Evolutionary conservation across 2,888 invertebrate species (phyloP).

Genomic region (Callinectes sapidus): DNA sequence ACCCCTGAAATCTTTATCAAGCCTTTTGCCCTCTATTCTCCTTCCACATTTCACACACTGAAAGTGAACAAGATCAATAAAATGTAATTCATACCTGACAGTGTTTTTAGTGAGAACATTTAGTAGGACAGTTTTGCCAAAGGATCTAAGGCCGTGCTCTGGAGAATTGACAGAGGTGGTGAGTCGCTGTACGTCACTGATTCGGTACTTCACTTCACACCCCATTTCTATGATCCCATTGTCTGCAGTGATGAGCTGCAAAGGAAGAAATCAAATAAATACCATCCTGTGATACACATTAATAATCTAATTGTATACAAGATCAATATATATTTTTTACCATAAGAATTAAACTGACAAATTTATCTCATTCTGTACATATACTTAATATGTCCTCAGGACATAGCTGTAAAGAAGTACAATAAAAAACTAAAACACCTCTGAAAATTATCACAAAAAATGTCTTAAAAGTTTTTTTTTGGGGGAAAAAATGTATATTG

Average conservation of each 20-base stretch:
- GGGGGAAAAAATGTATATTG: not conserved
- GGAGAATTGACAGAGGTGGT: conserved; percentile 71
- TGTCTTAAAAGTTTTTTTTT: not conserved
- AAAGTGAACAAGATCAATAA: not conserved
- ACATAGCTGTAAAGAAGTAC: too few relatives aligned
- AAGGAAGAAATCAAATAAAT: not conserved
- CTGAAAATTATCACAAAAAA: not conserved
- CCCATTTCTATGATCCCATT: conserved; percentile 72
- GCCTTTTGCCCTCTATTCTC: too few relatives aligned
- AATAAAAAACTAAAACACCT: not conserved
- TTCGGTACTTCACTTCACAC: conserved; percentile 72
- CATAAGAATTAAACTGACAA: not conserved
- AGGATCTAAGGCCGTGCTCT: conserved; percentile 70
- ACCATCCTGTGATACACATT: not conserved
- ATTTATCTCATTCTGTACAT: not conserved
- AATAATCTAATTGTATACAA: not conserved
- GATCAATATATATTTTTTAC: not conserved
- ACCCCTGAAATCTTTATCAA: too few relatives aligned
- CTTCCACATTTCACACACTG: too few relatives aligned
- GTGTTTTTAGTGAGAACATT: conserved; percentile 72
- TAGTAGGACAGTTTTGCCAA: conserved; percentile 72
- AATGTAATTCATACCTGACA: conserved; percentile 58
- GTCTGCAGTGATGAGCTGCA: conserved; percentile 71
- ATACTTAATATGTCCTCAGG: not conserved
- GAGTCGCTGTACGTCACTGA: conserved; percentile 71